Base-by-base conservation (phyloP, 2,888 invertebrate species). In the Silvanus unidentatus region DNA sequence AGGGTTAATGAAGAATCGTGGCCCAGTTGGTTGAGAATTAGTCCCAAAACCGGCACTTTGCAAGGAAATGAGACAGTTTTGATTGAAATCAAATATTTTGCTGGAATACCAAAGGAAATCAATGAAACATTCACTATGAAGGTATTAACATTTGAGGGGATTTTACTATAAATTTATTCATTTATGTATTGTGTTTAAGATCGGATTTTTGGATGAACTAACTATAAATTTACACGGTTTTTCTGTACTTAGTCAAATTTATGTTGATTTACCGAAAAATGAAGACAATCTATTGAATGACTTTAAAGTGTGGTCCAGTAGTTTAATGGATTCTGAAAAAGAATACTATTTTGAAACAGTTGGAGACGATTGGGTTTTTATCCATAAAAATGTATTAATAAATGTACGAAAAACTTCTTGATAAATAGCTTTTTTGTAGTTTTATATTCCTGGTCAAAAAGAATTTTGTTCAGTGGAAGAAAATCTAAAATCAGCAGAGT, bases 221-320 rank as follows among this genome's bases (percentile, higher is more conserved):
- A 64, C 69, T 0, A 73, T 83, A 36, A 72, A 72, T 46, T 73
- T 81, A 2, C 72, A 68, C 51, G 82, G 81, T 27, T 76, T 75
- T 67, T 79, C 77, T 9, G 76, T 77, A 2, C 73, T 78, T 46
- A 77, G 80, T 2, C 82, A 83, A 71, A 63, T 80, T 22, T 78
- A 76, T 59, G 60, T 80, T 6, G 4, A 13, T 16, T 16, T 37
- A 37, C 37, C 37, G n/a, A 32, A 32, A 32, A 12, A 32, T 4
- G 32, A 32, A 32, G 28, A 32, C n/a, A 32, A 12, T 32, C n/a
- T 32, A 12, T 4, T 8, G 4, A 32, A 9, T 32, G 3, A 32
- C n/a, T 9, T 32, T 12, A n/a, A n/a, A n/a, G 22, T 8, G 3
- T 22, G 3, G 8, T 22, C 22, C 22, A 22, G 8, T 22, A 22